Conservation (phyloP, 2,888 invertebrate species). For the Aspidiotus destructor region DNA sequence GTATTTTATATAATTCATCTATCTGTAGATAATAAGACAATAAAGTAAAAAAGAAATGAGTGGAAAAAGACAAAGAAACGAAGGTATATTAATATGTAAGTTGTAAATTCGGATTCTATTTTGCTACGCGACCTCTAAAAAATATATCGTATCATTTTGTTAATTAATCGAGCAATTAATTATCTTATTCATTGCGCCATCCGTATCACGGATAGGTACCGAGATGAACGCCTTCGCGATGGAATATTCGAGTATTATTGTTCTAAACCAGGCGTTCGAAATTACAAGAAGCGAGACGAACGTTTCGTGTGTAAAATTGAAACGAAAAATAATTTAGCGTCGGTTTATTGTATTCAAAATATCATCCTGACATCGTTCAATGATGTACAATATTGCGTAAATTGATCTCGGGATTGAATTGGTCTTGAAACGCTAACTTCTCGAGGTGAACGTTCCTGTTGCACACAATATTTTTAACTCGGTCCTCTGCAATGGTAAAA, state of each 20-base stretch:
- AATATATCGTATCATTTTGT: neutral
- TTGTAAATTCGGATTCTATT: neutral
- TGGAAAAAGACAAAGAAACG: neutral
- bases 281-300: no score
- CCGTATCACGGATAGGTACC: neutral
- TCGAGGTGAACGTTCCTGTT: no score
- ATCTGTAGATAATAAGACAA: neutral
- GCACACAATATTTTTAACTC: no score
- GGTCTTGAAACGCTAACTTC: no score
- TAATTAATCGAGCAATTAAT: slow-evolving; percentile 2
- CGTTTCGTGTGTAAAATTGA: no score
- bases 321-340: neutral
- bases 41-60: neutral
- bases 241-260: neutral
- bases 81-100: no score
- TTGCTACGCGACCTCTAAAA: neutral
- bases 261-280: no score
- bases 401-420: no score
- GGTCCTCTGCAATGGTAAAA: no score
- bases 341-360: neutral
- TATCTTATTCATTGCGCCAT: neutral
- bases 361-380: neutral
- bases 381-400: no score
- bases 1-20: neutral
- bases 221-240: neutral